These are phyloP conservation scores for Brachionichthys hirsutus DNA, from an alignment of 2,113 vertebrate genomes.

Conservation along the genomic window DNA sequence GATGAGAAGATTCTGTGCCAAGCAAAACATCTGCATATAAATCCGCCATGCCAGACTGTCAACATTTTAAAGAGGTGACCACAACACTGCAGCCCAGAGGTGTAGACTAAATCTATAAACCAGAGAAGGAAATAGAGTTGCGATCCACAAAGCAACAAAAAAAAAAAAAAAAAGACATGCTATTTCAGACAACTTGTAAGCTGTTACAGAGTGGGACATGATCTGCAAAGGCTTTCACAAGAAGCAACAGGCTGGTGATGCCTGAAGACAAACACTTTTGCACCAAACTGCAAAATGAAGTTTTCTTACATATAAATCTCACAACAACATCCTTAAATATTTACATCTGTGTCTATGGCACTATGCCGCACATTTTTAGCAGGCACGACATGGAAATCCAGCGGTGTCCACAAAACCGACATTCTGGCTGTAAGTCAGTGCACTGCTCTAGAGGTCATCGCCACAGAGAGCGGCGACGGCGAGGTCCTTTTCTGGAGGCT, in stretches of 20 bases:
- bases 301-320: background rate
- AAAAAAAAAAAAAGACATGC: conserved; percentile 18
- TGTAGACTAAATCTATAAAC: conserved; percentile 33
- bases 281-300: background rate
- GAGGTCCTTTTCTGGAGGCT: conserved; percentile 63
- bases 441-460: conserved; percentile 49
- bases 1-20: conserved; percentile 4
- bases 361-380: conserved; percentile 9
- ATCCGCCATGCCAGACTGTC: conserved; percentile 7
- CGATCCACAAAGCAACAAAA: conserved; percentile 28
- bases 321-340: background rate
- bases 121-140: conserved; percentile 13
- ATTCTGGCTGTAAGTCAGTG: conserved; percentile 50
- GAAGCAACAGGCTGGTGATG: background rate
- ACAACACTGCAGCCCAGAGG: conserved; percentile 17
- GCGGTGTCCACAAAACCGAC: conserved; percentile 41
- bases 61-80: conserved; percentile 18
- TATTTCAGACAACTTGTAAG: conserved; percentile 23
- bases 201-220: conserved; percentile 9
- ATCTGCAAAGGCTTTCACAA: conserved; percentile 4
- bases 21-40: conserved; percentile 6
- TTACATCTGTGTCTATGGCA: background rate
- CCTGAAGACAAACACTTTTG: background rate
- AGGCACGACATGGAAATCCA: conserved; percentile 58
- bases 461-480: conserved; percentile 62